phyloP scores from a whole-genome alignment of 2,113 vertebrate genomes.

The Amblyornis subalaris region DNA sequence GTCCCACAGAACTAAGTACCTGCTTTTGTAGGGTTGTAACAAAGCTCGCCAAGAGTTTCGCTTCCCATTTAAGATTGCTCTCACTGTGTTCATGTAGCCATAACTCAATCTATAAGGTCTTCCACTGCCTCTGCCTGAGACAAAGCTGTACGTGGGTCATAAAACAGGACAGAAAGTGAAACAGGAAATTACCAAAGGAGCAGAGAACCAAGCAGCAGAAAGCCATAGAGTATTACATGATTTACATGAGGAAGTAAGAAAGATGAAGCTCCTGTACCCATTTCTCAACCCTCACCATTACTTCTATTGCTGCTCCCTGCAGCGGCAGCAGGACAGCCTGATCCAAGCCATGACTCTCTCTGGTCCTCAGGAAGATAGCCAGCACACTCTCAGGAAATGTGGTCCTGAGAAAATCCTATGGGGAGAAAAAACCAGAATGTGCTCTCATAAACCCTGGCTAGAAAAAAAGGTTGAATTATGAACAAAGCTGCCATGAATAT shows the following conservation, averaged over 20 bases:
- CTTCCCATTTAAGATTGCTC: not conserved
- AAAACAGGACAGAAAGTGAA: not conserved
- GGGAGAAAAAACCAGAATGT: not conserved
- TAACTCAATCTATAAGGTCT: not conserved
- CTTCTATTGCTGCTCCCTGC: not conserved
- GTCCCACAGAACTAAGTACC: not conserved
- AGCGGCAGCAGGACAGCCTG: not conserved
- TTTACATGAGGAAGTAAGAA: not conserved
- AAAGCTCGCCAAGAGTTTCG: not conserved
- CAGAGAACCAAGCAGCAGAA: not conserved
- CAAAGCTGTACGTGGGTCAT: not conserved
- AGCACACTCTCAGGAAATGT: not conserved
- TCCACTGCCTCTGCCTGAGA: not conserved
- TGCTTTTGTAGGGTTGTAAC: not conserved
- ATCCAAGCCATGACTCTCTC: not conserved
- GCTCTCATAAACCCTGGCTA: not conserved
- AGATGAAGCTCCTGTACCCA: not conserved
- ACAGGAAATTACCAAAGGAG: not conserved
- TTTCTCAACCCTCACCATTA: not conserved
- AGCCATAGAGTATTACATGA: not conserved
- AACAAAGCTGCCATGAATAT: not conserved
- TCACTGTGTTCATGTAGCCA: not conserved
- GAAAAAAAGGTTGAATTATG: not conserved
- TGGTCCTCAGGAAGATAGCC: not conserved
- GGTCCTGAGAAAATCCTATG: not conserved